Base-by-base conservation (phyloP, 1,140 invertebrate genomes). In the Gerris buenoi region DNA sequence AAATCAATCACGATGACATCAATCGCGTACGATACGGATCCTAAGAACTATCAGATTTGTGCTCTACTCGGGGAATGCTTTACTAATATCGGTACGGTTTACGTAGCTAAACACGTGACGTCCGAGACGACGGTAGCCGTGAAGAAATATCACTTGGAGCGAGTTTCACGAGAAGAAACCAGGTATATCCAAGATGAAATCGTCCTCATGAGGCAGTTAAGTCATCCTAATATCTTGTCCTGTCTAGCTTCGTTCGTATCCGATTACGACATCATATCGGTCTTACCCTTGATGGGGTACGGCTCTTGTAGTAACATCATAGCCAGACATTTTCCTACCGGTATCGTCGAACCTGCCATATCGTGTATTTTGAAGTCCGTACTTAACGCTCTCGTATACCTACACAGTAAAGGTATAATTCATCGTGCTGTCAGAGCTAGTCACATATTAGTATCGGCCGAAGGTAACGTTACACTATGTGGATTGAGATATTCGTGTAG, bases 351-450 rank as follows among this genome's bases (percentile, higher is more conserved):
- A 78, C 75, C 85, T 59, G 85, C 88, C 25, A 86, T 93, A 73
- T 83, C 88, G 29, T 83, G 88, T 66, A 88, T 95, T 71, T 76
- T 94, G 27, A 81, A 82, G 73, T 91, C 94, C 79, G 82, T 91
- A 25, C 78, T 95, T 60, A 75, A 81, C 56, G 92, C 87, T 0
- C 77, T 95, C 23, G 84, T 88, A 71, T 95, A 95, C 77, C 82
- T 96, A 68, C 91, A 95, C 76, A 83, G 82, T 68, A 86, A 86
- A 77, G 86, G 89, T 67, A 88, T 88, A 75, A 91, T 96, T 73
- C 92, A 95, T 75, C 88, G 91, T 85, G 85, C 88, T 71, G 82
- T 95, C 28, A 82, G 86, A 74, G 90, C 90, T 18, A 89, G 88
- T 78, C 91, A 95, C 73, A 87, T 95, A 65, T 78, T 95, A 46